phyloP scores from a whole-genome alignment of 2,797 vertebrate genomes.

The Sorex maritimensis region DNA sequence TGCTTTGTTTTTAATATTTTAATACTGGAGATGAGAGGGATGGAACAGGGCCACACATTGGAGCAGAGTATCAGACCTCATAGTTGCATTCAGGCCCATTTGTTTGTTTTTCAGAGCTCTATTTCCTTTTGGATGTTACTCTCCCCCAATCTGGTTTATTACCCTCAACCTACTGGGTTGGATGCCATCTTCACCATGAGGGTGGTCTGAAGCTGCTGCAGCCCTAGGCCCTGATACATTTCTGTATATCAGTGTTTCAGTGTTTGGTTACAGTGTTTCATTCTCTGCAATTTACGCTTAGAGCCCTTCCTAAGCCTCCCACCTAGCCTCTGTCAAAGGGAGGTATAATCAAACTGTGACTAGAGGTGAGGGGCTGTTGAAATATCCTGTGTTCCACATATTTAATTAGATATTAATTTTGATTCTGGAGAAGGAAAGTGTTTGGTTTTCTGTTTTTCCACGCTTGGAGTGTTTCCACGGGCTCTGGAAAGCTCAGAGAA shows the following conservation, averaged over 20 bases:
- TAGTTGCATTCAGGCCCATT: no score
- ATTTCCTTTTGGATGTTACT: neutral
- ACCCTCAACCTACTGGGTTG: constrained; percentile 3
- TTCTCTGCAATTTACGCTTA: neutral
- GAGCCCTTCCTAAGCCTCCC: neutral
- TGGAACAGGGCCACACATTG: no score
- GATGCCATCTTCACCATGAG: neutral
- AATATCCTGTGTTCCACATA: constrained; percentile 21
- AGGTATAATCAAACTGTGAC: neutral
- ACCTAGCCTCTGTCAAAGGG: neutral
- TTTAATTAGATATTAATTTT: constrained; percentile 52
- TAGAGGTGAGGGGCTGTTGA: neutral
- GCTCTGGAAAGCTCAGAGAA: constrained; percentile 23
- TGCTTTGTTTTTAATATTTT: no score
- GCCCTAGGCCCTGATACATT: neutral
- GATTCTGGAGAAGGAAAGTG: neutral
- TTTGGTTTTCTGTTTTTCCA: neutral
- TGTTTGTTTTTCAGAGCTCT: neutral
- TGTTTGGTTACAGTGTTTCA: no score
- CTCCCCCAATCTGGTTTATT: neutral
- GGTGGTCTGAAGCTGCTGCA: no score
- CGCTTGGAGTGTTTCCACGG: neutral
- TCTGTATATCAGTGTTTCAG: no score
- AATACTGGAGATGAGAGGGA: no score
- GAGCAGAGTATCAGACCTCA: no score